Evolutionary conservation across 2,113 vertebrate species (phyloP), one percentile per base, ranked within the genome.

Genomic region (Cyprinodon variegatus): DNA sequence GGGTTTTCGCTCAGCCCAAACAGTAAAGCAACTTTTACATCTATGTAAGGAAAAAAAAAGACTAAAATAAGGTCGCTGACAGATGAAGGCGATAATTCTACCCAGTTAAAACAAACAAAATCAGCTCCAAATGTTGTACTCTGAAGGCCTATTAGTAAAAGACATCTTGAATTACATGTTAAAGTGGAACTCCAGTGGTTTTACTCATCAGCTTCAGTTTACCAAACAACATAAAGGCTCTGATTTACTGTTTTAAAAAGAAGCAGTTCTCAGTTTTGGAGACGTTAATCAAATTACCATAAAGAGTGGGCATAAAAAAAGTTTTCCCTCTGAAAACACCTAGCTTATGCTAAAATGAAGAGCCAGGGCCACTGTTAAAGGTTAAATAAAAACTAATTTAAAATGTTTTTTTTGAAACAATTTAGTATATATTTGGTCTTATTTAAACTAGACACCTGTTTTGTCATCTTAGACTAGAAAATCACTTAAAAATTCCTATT

Each of bases 361-460:
- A 60, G 22, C 41, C 50, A 50, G 59, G 60, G 60, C 41, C 63
- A 75, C 48, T 11, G 65, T 43, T 38, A 63, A 74, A 53, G 48
- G 29, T 43, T 22, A 22, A 29, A 29, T 57, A n/a, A 8, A 57
- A 57, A n/a, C 8, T 57, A 57, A 20, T 20, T n/a, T 8, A 6
- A 20, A 9, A 48, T 20, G n/a, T 57, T 15, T 57, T 57, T 57
- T 20, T 53, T n/a, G 14, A 8, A 53, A 20, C 20, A 17, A 5
- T 15, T 53, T 53, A n/a, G 50, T n/a, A 20, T 57, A 8, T 3
- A 20, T 6, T 14, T n/a, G 17, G 20, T 57, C 20, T 10, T 53
- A 14, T 53, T 53, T 53, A 17, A 17, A 53, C 48, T 53, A 15
- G 48, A 53, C 15, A 53, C 14, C 48, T 53, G 48, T 4, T 15